Evolutionary conservation across 2,113 vertebrate genomes (phyloP), one percentile per base, ranked within the genome.

Genomic region (Mirounga angustirostris): DNA sequence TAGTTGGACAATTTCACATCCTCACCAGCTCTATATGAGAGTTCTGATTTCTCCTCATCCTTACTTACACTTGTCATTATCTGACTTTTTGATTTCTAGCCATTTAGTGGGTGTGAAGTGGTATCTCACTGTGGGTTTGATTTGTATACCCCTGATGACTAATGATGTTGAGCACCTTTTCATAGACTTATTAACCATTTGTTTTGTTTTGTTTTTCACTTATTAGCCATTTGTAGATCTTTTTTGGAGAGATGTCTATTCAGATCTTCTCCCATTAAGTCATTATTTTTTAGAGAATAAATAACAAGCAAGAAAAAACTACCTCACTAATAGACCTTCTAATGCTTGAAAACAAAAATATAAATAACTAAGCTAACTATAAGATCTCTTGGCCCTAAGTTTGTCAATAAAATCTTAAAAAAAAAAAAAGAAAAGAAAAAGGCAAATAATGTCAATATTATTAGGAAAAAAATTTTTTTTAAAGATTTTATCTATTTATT

Each of bases 201-300:
- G 30, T 30, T 46, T 73, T 40, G 10, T 40, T 40, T 43, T 74
- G 71, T 74, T 46, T 74, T 74, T 76, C 61, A 40, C 24, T 59
- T 76, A 67, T 43, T 96, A 52, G 40, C 19, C 67, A 76, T 87
- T 91, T 74, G 33, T 36, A 24, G 36, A 73, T 87, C 52, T 71
- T 81, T 54, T 87, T 63, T 91, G 74, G 50, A 91, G 81, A 94
- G 91, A 84, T 56, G 15, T 89, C 54, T 69, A 61, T 82, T 67
- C 7, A 67, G 19, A 81, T 79, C 21, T 5, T 90, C 87, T 82
- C 22, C n/a, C 54, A 71, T 67, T 92, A 67, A 36, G 10, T 79
- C 67, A 56, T 91, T 78, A 15, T 36, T 89, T 95, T 94, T 91
- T 71, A 83, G 76, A 83, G 33, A 73, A 93, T 79, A 46, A 95